Percentiles rank a stretch among this genome's conserved stretches.
phyloP scores from a whole-genome alignment of 2,888 invertebrate species.

The Amiota communis region DNA sequence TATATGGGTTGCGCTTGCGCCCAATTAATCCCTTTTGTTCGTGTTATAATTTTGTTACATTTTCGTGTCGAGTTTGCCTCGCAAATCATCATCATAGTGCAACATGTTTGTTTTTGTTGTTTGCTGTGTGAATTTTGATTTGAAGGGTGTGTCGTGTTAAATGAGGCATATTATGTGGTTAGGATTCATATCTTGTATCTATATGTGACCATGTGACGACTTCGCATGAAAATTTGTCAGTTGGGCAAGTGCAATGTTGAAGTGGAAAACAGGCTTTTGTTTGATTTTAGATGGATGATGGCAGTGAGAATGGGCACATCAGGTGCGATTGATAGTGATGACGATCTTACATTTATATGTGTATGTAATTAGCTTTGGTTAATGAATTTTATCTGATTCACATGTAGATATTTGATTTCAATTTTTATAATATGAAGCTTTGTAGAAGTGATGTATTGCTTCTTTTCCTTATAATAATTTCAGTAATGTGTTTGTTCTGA shows the following conservation, averaged over 20 bases:
- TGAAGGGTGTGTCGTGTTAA: conserved; percentile 32
- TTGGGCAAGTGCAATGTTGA: conserved; percentile 49
- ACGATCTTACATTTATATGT: background rate
- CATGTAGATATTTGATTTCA: background rate
- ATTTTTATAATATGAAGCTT: no score
- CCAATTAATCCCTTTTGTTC: conserved; percentile 65
- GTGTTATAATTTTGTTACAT: conserved; percentile 54
- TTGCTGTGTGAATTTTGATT: background rate
- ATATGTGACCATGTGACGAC: conserved; percentile 50
- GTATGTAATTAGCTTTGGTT: background rate
- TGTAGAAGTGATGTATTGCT: no score
- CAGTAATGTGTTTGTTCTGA: no score
- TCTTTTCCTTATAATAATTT: no score
- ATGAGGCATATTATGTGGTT: conserved; percentile 34
- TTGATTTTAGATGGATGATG: background rate
- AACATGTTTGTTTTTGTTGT: conserved; percentile 46
- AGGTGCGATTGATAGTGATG: conserved; percentile 14
- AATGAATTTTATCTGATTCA: background rate
- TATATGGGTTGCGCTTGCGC: conserved; percentile 24
- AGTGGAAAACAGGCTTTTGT: background rate
- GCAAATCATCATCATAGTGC: conserved; percentile 29
- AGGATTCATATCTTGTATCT: conserved; percentile 7
- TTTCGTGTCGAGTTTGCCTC: conserved; percentile 33
- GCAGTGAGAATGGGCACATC: conserved; percentile 20
- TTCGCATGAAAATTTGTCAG: conserved; percentile 54